A percentile compares a stretch with the other conserved stretches of the same genome.
These are phyloP conservation scores for Hippocampus kuda DNA, from an alignment of 2,797 vertebrate genomes.

Conservation along the genomic window DNA sequence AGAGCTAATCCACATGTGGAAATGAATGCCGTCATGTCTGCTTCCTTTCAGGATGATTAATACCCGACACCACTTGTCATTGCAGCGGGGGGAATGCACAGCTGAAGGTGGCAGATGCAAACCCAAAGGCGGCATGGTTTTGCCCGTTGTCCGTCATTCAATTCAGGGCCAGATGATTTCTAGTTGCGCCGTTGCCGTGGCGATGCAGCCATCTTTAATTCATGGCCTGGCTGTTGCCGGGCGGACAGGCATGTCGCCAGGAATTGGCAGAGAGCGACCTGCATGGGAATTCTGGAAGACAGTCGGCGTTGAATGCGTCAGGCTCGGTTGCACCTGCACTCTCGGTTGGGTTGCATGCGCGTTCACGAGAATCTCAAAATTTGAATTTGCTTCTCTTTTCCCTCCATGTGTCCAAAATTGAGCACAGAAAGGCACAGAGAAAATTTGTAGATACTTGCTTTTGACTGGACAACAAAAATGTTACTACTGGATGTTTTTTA, in stretches of 20 bases:
- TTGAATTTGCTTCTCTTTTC: not conserved
- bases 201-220: constrained; percentile 60
- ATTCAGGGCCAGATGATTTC: constrained; percentile 47
- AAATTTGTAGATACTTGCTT: no score
- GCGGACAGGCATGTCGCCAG: constrained; percentile 35
- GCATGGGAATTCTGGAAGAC: constrained; percentile 11
- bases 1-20: not conserved
- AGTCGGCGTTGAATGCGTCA: not conserved
- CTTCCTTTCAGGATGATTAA: constrained; percentile 1
- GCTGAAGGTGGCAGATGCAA: not conserved
- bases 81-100: constrained; percentile 5
- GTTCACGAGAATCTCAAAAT: not conserved
- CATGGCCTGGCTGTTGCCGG: constrained; percentile 46
- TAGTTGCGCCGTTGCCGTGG: constrained; percentile 39
- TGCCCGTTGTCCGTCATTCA: constrained; percentile 34
- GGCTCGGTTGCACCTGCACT: not conserved
- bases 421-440: no score
- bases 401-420: no score
- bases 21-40: not conserved
- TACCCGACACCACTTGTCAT: not conserved
- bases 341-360: not conserved
- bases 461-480: no score
- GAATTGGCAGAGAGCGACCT: constrained; percentile 49
- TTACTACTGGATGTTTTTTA: no score
- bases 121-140: not conserved